A percentile compares a stretch with the other conserved stretches of the same genome.
Evolutionary conservation across 2,888 invertebrate species (phyloP).

Genomic region (Cryptosula pallasiana): DNA sequence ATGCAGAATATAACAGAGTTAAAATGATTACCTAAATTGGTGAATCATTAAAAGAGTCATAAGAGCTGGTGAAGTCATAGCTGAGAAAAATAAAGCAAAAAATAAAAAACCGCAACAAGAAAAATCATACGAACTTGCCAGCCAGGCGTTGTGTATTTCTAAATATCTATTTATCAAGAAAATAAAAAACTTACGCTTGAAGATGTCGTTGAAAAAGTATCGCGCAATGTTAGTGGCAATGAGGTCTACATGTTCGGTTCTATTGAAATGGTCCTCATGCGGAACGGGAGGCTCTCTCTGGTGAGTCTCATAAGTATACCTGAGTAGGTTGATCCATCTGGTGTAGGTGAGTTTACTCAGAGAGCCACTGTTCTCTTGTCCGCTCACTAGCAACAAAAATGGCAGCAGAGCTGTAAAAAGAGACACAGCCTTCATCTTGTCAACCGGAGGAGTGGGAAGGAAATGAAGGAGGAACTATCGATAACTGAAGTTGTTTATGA

Average conservation of each 20-base stretch:
- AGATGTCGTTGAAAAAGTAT: constrained; percentile 10
- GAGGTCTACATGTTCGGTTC: neutral
- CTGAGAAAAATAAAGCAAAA: too few species aligned
- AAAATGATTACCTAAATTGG: too few species aligned
- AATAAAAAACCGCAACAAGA: too few species aligned
- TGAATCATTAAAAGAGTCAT: too few species aligned
- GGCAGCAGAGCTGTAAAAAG: neutral
- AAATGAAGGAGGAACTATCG: constrained; percentile 2
- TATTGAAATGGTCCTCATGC: neutral
- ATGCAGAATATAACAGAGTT: too few species aligned
- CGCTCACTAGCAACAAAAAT: neutral
- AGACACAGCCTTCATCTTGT: neutral
- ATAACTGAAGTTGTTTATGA: neutral
- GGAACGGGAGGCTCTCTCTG: neutral
- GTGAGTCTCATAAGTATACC: neutral
- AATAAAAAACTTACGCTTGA: constrained; percentile 1
- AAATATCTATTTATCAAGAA: too few species aligned
- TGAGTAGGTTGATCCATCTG: constrained; percentile 5
- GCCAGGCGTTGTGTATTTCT: too few species aligned
- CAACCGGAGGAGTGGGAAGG: neutral
- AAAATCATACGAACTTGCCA: too few species aligned
- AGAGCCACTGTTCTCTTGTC: neutral
- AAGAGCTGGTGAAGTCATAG: too few species aligned
- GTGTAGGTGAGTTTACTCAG: neutral
- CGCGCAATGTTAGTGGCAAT: neutral